Conservation (phyloP, 1,140 invertebrate species). For the Polyergus mexicanus region DNA sequence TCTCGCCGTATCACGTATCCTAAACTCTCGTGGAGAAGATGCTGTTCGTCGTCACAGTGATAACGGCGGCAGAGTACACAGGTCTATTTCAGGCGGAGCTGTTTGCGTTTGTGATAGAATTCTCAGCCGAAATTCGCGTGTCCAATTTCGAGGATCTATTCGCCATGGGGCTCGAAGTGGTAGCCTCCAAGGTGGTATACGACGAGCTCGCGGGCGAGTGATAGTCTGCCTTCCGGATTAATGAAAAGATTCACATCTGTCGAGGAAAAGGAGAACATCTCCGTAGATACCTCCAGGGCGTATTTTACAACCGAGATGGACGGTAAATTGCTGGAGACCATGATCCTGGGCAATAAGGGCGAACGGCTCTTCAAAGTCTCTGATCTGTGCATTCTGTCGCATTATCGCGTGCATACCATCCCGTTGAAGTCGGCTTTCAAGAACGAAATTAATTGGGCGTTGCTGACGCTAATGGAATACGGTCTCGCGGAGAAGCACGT, state of each 20-base stretch:
- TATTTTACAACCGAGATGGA: constrained; percentile 11
- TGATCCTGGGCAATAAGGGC: not conserved
- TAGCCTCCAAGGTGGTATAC: constrained; percentile 10
- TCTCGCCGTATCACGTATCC: not conserved
- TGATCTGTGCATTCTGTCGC: constrained; percentile 21
- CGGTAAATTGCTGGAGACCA: not conserved
- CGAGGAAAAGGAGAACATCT: not conserved
- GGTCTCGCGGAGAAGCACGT: constrained; percentile 2
- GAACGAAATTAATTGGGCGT: not conserved
- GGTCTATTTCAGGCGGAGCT: constrained; percentile 4
- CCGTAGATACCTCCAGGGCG: not conserved
- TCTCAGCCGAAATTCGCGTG: not conserved
- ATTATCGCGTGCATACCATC: constrained; percentile 18
- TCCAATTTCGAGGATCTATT: constrained; percentile 43
- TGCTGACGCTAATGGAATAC: not conserved
- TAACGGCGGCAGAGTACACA: constrained; percentile 27
- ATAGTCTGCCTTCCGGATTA: not conserved
- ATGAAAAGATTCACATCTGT: constrained; percentile 5
- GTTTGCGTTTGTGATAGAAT: constrained; percentile 25
- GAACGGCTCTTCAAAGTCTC: constrained; percentile 12
- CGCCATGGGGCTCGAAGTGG: not conserved
- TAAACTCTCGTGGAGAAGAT: constrained; percentile 19
- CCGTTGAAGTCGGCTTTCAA: not conserved
- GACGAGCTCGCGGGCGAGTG: not conserved
- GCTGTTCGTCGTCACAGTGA: constrained; percentile 14